These are phyloP conservation scores for Bombus ignitus DNA, from an alignment of 1,140 invertebrate species.

Conservation along the genomic window DNA sequence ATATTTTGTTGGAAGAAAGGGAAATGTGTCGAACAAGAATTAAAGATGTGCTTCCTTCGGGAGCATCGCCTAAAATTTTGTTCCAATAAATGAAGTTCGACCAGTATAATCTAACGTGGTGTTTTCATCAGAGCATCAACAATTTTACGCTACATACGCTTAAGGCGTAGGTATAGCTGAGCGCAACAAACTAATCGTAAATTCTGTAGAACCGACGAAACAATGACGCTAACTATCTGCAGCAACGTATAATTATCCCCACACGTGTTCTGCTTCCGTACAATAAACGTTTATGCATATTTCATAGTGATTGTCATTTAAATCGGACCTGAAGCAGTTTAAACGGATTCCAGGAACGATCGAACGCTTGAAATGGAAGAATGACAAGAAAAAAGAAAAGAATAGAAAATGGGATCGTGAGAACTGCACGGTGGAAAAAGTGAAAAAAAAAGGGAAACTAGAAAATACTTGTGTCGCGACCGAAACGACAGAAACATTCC, in stretches of 20 bases:
- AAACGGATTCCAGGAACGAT: not conserved
- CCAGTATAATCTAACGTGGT: too few relatives aligned
- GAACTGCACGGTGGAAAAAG: not conserved
- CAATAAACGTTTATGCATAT: constrained; percentile 2
- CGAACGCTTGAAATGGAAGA: not conserved
- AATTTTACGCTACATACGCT: too few relatives aligned
- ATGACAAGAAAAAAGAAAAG: too few relatives aligned
- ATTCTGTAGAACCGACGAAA: not conserved
- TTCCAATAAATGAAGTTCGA: too few relatives aligned
- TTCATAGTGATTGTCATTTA: constrained; percentile 50
- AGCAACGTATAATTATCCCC: not conserved
- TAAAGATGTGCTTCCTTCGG: too few relatives aligned
- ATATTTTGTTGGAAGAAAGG: too few relatives aligned
- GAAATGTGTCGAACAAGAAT: too few relatives aligned
- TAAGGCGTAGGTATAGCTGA: not conserved
- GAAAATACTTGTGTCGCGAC: constrained; percentile 21
- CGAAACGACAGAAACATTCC: constrained; percentile 31
- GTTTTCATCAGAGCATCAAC: too few relatives aligned
- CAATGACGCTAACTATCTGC: constrained; percentile 3
- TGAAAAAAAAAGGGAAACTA: not conserved
- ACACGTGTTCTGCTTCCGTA: not conserved
- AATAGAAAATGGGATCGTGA: constrained; percentile 1
- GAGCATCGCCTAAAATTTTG: too few relatives aligned
- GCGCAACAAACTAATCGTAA: not conserved
- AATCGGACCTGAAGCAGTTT: constrained; percentile 9